Base-by-base conservation (phyloP, 2,888 invertebrate genomes). In the Ernsta delagoae region DNA sequence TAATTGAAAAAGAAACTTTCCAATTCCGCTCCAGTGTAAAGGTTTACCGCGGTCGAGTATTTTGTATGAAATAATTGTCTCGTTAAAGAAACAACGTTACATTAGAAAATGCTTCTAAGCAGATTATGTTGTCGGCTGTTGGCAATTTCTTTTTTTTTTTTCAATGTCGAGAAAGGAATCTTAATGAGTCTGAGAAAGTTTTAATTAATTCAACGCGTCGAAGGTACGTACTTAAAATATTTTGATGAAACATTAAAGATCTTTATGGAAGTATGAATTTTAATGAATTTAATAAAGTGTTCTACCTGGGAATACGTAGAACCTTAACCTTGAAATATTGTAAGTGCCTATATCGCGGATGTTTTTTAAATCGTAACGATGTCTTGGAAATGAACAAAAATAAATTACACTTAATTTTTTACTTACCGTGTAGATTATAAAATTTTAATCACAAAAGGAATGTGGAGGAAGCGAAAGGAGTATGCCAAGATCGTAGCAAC, bases 201-300 rank as follows among this genome's bases (percentile, higher is more conserved):
- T 87, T 89, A 88, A 89, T 88, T 86, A 88, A 88, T 85, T 85
- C 85, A 79, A 79, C 81, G 80, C 81, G 80, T 80, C 83, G 81
- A 82, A 79, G 63, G 57, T 82, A 82, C 81, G 56, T 82, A 81
- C 81, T 81, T 81, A 77, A 77, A 80, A 80, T 78, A 79, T 80
- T 87, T 86, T 82, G 79, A 83, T 78, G 82, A 78, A 77, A 73
- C 74, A 75, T 71, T 77, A 53, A 39, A 43, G 64, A 80, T 78
- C 77, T 75, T 78, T 79, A 53, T 24, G 53, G 24, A 24, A 16
- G 24, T 53, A 53, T 53, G 8, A 53, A 53, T 53, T 53, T 53
- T 53, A 24, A 53, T 53, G 50, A 53, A 53, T 24, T 53, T 53
- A 53, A 24, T 8, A 3, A 24, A 53, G 48, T 45, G 48, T 16